Evolutionary conservation across 2,113 vertebrate species (phyloP), one percentile per base, ranked within the genome.

Genomic region (Microcebus ravelobensis): DNA sequence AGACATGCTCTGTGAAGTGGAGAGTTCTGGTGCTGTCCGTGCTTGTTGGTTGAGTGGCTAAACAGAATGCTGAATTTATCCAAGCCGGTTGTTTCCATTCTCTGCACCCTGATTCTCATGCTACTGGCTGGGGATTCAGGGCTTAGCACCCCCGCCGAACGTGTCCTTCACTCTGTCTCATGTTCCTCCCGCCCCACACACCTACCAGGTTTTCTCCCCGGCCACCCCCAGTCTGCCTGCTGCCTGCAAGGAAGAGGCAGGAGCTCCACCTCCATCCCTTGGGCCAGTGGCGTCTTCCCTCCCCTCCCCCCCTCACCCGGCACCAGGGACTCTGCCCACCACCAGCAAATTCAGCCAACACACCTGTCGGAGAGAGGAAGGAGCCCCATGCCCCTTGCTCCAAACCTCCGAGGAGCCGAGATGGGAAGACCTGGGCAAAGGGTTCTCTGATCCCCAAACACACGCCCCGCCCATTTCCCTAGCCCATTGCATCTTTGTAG

Each of bases 21-120:
- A 3, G 36, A 29, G 17, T 27, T 23, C 21, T 12, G 8, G 42
- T 1, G 31, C 4, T 1, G 0, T 8, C 9, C 9, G 0, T 21
- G 2, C 2, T 27, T 23, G 11, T 29, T 5, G 12, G 23, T 13
- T 7, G 10, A 2, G 9, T 12, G 3, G 20, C 15, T 39, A 59
- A 59, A 18, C 59, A 42, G n/a, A 7, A 1, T 3, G 55, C 17
- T 2, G 55, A 29, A 63, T 73, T 42, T 7, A 12, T 59, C 11
- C 39, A 10, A 31, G 34, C 39, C 39, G 21, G 0, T 61, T 39
- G 59, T 29, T 34, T 65, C 17, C 2, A 5, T 34, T 11, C 14
- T 8, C 48, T 3, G 3, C 34, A 4, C 31, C 6, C 52, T 50
- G 39, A 5, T 42, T 57, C 23, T 39, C 21, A 5, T 21, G 39